Evolutionary conservation across 2,797 vertebrate species (phyloP).

Genomic region (Tapirus indicus): DNA sequence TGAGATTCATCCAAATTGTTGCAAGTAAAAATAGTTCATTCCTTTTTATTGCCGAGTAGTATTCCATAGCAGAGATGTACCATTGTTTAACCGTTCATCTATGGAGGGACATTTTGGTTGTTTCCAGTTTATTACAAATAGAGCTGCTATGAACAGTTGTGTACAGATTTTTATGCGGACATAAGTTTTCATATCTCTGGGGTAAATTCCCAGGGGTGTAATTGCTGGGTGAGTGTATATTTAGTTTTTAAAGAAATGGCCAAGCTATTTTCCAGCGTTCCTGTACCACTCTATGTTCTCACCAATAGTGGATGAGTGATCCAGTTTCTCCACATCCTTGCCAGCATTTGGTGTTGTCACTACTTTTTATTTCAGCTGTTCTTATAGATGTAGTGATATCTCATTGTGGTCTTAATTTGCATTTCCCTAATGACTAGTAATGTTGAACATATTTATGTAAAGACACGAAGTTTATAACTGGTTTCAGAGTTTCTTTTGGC

Average conservation of each 20-base stretch:
- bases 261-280: neutral
- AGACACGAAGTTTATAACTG: neutral
- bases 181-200: constrained; percentile 1
- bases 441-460: neutral
- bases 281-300: neutral
- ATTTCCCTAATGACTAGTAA: neutral
- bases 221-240: neutral
- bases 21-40: neutral
- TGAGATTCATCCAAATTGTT: neutral
- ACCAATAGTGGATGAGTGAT: neutral
- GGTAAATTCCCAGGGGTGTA: neutral
- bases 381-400: neutral
- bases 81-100: neutral
- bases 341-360: neutral
- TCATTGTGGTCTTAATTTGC: neutral
- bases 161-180: neutral
- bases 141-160: neutral
- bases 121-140: constrained; percentile 17
- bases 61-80: neutral
- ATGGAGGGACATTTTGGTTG: neutral
- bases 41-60: neutral
- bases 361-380: neutral
- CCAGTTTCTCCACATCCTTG: neutral
- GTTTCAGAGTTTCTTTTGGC: neutral
- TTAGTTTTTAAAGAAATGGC: constrained; percentile 34